Base-by-base conservation (phyloP, 2,797 vertebrate genomes). In the Halcyon smyrnensis region DNA sequence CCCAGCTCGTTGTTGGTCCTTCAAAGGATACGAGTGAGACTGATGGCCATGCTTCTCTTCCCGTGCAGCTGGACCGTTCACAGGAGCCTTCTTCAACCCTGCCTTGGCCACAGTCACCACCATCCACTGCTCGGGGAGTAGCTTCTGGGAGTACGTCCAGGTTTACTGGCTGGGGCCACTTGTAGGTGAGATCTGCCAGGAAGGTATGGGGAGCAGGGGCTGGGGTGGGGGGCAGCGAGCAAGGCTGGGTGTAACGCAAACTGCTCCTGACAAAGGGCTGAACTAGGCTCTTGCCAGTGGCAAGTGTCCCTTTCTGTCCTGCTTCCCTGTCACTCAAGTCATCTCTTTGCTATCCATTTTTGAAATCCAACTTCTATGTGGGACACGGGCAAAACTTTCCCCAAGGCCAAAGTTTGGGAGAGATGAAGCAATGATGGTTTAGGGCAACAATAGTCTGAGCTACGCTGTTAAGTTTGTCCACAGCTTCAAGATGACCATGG, bases 151-250 rank as follows among this genome's bases (percentile, higher is more conserved):
- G 80, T 99, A 99, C 0, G 30, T 97, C 45, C 80, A 97, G 12
- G 99, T 99, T 50, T 99, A 99, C 97, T 99, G 99, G 98, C 97
- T 99, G 68, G 98, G 98, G 24, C 97, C 99, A 11, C 51, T 99
- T 0, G 24, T 96, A 95, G 99, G 99, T 99, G 96, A 97, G 97
- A 30, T 7, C 48, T 68, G 37, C 53, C 4, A 0, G 0, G 73
- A 34, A 54, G 60, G 14, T 69, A 8, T 1, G 1, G 14, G 36
- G 50, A 10, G 8, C 51, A 77, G 83, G 20, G 32, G 32, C 25
- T 69, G 70, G 37, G 8, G 4, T 5, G 10, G 48, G 54, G 60
- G 36, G 18, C 18, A 39, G 2, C 1, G 39, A 60, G 28, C 45
- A 64, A 63, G 45, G 43, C 46, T 20, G 28, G 14, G 16, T 1